Base-by-base conservation (phyloP, 2,797 vertebrate species). In the Phoxinus dragarum region DNA sequence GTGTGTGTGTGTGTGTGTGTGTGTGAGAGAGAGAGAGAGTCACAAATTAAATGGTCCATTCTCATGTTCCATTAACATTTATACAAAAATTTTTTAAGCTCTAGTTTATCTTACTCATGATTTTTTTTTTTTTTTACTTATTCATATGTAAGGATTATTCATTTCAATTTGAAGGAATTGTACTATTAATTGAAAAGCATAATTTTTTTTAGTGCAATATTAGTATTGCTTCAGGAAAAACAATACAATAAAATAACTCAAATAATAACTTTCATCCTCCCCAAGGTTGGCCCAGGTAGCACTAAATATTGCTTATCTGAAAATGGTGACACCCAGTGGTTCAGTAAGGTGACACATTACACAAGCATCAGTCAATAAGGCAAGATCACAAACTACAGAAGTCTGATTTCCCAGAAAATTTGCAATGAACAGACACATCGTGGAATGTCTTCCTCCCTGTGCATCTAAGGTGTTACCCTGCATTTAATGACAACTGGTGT, bases 271-370 rank as follows among this genome's bases (percentile, higher is more conserved):
- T 10, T 14, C 7, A 47, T 23, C 12, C 21, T 11, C 44, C 11
- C 10, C 36, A 27, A 27, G 27, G 27, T 27, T 27, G 19, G 27
- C 44, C 74, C 31, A 76, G 34, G 44, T 40, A 19, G 12, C 61
- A 68, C 44, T 84, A 56, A 56, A 84, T 64, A 64, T 66, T 68
- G 38, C 73, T 88, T 83, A 81, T 71, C 84, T 86, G 81, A 78
- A 84, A 89, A 88, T 69, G 78, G 82, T 66, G 89, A 83, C 86
- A 81, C 64, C 88, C 72, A 87, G 86, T 89, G 89, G 88, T 81
- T 74, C 42, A 36, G 79, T 80, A 82, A 84, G 69, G 56, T 86
- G 34, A 61, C 71, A 75, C 82, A 49, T 69, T 68, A 44, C 19
- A 54, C 44, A 84, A 79, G 66, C 83, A 36, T 23, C 75, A 61